Evolutionary conservation across 1,140 invertebrate genomes (phyloP).

Genomic region (Aphidius ervi): DNA sequence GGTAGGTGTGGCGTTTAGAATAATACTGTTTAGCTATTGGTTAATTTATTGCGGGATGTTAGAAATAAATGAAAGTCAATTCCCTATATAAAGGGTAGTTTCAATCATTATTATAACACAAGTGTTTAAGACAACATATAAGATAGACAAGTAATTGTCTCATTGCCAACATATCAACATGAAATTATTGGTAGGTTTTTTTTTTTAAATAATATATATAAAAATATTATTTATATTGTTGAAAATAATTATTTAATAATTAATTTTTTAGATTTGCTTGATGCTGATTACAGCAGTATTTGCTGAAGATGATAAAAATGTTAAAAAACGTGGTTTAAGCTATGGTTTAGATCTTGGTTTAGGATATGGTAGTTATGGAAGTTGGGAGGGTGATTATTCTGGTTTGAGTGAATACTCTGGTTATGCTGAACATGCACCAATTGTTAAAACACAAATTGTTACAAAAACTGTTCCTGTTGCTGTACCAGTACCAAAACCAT

Average conservation of each 20-base stretch:
- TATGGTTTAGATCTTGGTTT: conserved; percentile 25
- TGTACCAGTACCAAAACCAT: conserved; percentile 38
- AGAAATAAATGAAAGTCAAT: conserved; percentile 51
- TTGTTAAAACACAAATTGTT: conserved; percentile 24
- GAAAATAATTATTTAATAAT: not conserved
- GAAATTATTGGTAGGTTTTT: conserved; percentile 47
- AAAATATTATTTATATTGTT: not conserved
- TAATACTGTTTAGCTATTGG: conserved; percentile 35
- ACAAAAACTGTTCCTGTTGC: conserved; percentile 38
- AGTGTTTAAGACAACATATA: conserved; percentile 35
- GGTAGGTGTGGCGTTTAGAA: conserved; percentile 50
- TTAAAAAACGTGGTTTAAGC: conserved; percentile 45
- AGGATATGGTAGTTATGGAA: conserved; percentile 19
- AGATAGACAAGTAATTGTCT: conserved; percentile 5
- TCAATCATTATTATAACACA: conserved; percentile 38
- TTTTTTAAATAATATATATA: not conserved
- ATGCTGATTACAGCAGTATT: conserved; percentile 41
- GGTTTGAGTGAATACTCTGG: conserved; percentile 24
- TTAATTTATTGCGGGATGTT: conserved; percentile 43
- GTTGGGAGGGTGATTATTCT: conserved; percentile 18
- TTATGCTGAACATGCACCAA: conserved; percentile 11
- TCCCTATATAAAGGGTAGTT: conserved; percentile 55
- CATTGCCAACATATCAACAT: conserved; percentile 33
- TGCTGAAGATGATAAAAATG: conserved; percentile 39
- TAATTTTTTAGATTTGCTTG: conserved; percentile 38